These are phyloP conservation scores for Papilio machaon DNA, from an alignment of 1,140 invertebrate genomes.

Conservation along the genomic window DNA sequence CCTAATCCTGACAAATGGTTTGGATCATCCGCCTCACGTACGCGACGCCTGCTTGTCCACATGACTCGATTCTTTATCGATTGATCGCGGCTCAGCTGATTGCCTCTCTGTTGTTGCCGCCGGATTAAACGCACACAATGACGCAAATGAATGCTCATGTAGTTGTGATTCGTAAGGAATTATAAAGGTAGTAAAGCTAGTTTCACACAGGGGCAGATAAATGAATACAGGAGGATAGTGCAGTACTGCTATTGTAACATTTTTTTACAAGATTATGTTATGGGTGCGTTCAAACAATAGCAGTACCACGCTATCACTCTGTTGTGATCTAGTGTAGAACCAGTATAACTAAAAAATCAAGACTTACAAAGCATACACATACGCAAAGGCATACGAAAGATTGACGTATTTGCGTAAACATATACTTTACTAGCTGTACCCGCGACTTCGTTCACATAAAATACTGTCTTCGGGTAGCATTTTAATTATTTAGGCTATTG, in stretches of 20 bases:
- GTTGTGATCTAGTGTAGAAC: too few relatives aligned
- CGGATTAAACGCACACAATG: slow-evolving; percentile 62
- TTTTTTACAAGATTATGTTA: too few relatives aligned
- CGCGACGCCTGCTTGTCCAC: slow-evolving; percentile 66
- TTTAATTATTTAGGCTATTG: too few relatives aligned
- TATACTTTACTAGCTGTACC: too few relatives aligned
- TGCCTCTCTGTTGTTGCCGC: slow-evolving; percentile 75
- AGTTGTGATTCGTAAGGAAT: slow-evolving; percentile 22
- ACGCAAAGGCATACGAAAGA: background rate
- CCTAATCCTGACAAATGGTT: slow-evolving; percentile 78
- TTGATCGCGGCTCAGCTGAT: slow-evolving; percentile 78
- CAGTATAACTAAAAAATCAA: background rate
- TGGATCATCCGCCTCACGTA: slow-evolving; percentile 66
- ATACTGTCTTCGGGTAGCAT: too few relatives aligned
- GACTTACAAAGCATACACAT: background rate
- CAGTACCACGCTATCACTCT: background rate
- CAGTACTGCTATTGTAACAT: background rate
- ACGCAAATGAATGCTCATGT: background rate
- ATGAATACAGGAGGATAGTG: background rate
- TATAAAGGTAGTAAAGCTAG: slow-evolving; percentile 14
- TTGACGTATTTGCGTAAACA: background rate
- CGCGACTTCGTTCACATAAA: too few relatives aligned
- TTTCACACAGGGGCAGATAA: background rate
- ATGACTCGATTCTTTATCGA: slow-evolving; percentile 76
- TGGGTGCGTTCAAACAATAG: too few relatives aligned